Evolutionary conservation across 1,140 invertebrate genomes (phyloP), one percentile per base, ranked within the genome.

Genomic region (Choristoneura fumiferana): DNA sequence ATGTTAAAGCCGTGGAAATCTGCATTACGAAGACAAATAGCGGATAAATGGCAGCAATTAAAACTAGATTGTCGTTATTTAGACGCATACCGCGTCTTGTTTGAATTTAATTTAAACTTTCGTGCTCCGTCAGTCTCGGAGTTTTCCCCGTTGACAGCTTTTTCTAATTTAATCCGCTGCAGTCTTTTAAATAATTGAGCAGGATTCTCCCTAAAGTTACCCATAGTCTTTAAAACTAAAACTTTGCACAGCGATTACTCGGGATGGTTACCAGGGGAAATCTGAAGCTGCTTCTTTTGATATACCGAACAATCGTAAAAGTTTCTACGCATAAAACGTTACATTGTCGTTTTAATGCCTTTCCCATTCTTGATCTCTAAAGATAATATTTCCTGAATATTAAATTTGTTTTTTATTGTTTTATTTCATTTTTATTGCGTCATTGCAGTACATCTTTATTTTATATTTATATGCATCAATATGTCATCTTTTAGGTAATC

Each of bases 91-190:
- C 55, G n/a, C n/a, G 38, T 38, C 53, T 60, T 62, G 53, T 64
- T 62, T 69, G 68, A 69, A 73, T 78, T 75, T 69, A 75, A 78
- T 75, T 67, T 67, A 69, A 78, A 75, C 68, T 78, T 75, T 71
- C 62, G 54, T 67, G 65, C 70, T 73, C 69, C 63, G n/a, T n/a
- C n/a, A n/a, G n/a, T n/a, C n/a, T n/a, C n/a, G 61, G 40, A 62
- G 55, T 62, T 62, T 56, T 22, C 57, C 58, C 57, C 56, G 52
- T n/a, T 60, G 63, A 65, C 58, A 65, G 55, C 22, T 43, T 54
- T 67, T 71, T 63, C 54, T 55, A 62, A 58, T 58, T 62, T 54
- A 54, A 59, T 61, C 57, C 66, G 49, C 57, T 57, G 59, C 57
- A 64, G 45, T 55, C 49, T 60, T 63, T 65, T 67, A 65, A 71